phyloP scores from a whole-genome alignment of 2,797 vertebrate genomes.

The Poecile montanus region DNA sequence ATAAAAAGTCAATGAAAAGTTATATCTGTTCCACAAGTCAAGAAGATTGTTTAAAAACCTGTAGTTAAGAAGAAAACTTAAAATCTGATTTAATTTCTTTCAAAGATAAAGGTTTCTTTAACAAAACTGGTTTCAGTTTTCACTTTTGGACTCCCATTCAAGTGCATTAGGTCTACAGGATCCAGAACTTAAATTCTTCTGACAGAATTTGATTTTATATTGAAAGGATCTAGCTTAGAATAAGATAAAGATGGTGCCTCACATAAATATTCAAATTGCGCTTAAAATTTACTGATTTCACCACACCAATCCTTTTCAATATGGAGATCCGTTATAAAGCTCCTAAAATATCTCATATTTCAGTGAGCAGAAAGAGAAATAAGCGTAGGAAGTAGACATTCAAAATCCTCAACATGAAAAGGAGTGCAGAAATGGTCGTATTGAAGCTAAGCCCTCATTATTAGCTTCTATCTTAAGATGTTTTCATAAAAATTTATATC shows the following conservation, averaged over 20 bases:
- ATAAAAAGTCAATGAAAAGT: not conserved
- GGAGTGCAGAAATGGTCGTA: not conserved
- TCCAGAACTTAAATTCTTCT: not conserved
- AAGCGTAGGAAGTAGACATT: not conserved
- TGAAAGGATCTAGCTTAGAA: not conserved
- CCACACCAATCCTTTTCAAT: not conserved
- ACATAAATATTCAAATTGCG: not conserved
- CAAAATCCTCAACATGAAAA: not conserved
- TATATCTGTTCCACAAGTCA: not conserved
- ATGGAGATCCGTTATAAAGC: not conserved
- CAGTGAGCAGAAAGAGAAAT: not conserved
- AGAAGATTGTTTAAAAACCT: not conserved
- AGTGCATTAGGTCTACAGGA: not conserved
- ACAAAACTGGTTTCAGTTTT: not conserved
- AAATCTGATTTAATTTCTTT: not conserved
- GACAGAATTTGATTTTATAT: not conserved
- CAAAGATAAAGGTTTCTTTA: not conserved
- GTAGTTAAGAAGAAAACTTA: not conserved
- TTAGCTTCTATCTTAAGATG: not conserved
- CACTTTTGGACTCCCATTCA: not conserved
- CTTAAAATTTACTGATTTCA: not conserved
- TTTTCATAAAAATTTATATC: too few species aligned
- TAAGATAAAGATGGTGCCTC: not conserved
- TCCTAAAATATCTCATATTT: not conserved
- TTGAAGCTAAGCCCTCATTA: not conserved